Conservation (phyloP, 2,797 vertebrate species). For the Gymnocypris eckloni region DNA sequence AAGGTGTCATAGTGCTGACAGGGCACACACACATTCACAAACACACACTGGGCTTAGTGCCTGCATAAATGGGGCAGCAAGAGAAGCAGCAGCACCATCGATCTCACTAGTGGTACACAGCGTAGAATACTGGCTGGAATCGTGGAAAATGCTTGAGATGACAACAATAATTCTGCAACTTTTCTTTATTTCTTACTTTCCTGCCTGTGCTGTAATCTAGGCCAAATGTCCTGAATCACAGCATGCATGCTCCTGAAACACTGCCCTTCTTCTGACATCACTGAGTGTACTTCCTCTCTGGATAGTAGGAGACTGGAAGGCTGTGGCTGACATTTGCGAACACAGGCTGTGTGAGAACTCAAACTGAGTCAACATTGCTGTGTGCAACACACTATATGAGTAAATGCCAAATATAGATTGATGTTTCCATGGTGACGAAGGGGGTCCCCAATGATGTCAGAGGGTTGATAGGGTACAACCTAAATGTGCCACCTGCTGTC, state of each 20-base stretch:
- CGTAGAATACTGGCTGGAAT: neutral
- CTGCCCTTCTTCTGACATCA: constrained; percentile 44
- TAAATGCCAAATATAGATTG: constrained; percentile 21
- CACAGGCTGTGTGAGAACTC: constrained; percentile 20
- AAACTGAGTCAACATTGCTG: constrained; percentile 33
- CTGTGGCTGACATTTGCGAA: constrained; percentile 41
- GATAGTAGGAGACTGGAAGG: constrained; percentile 37
- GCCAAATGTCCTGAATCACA: constrained; percentile 47
- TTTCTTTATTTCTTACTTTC: neutral
- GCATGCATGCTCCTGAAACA: constrained; percentile 38
- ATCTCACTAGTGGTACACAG: neutral
- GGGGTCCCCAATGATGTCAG: constrained; percentile 27
- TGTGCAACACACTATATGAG: constrained; percentile 12
- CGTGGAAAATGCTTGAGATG: neutral
- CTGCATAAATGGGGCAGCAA: constrained; percentile 17
- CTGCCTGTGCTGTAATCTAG: constrained; percentile 41
- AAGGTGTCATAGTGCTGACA: constrained; percentile 38
- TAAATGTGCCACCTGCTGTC: neutral
- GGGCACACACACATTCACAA: constrained; percentile 26
- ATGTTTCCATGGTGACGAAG: constrained; percentile 28
- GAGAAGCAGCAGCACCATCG: constrained; percentile 11
- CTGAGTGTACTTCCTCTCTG: constrained; percentile 34
- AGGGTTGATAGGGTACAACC: neutral
- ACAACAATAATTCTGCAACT: neutral
- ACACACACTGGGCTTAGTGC: constrained; percentile 23